Evolutionary conservation across 2,888 invertebrate genomes (phyloP).

Genomic region (Hesperia comma): DNA sequence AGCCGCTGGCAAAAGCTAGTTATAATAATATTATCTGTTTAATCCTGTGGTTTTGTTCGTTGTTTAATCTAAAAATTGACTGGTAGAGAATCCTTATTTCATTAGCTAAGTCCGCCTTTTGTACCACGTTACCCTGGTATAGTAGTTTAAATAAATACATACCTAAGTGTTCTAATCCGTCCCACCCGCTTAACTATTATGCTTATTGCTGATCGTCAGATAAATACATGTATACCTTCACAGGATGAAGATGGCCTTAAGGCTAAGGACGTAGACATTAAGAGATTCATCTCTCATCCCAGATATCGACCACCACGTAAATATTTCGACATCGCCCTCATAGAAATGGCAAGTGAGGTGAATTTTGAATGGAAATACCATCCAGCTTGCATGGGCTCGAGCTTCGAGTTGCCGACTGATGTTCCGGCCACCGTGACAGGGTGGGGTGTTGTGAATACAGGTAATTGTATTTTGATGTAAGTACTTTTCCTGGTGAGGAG

Average conservation of each 20-base stretch:
- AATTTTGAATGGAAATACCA: constrained; percentile 40
- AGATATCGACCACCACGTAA: constrained; percentile 45
- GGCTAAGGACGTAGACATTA: constrained; percentile 42
- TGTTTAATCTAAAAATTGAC: too few species aligned
- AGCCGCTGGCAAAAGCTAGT: too few species aligned
- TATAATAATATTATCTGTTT: too few species aligned
- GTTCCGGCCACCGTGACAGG: constrained; percentile 43
- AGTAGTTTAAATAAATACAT: too few species aligned
- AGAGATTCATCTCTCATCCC: constrained; percentile 44
- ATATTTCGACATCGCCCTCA: constrained; percentile 50
- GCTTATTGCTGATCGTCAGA: too few species aligned
- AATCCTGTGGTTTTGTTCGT: too few species aligned
- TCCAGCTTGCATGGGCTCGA: constrained; percentile 49
- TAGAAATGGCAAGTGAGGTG: constrained; percentile 43
- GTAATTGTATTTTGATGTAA: constrained; percentile 36
- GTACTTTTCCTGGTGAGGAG: too few species aligned
- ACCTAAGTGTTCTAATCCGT: too few species aligned
- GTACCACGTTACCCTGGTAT: too few species aligned
- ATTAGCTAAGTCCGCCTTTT: too few species aligned
- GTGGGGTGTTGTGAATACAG: constrained; percentile 48
- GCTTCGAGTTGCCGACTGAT: constrained; percentile 32
- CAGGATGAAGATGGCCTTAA: background rate
- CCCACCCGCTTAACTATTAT: too few species aligned
- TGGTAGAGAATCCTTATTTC: too few species aligned
- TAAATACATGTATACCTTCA: background rate